Conservation (phyloP, 2,888 invertebrate genomes). For the Pheosia tremula region DNA sequence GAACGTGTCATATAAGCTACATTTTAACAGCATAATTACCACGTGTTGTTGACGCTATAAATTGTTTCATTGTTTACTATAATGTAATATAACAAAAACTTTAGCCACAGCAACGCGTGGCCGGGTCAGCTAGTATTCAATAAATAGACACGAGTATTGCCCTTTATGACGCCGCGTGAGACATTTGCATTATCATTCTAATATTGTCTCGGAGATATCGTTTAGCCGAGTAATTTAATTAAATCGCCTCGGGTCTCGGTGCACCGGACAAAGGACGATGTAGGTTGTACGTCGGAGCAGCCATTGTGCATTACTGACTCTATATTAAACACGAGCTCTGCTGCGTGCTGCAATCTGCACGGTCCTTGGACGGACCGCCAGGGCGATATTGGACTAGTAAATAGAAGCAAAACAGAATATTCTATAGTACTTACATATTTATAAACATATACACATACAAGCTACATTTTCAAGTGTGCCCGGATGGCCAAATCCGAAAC, state of each 20-base stretch:
- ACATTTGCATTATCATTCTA: neutral
- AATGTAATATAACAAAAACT: too few species aligned
- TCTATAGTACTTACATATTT: too few species aligned
- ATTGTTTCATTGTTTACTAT: too few species aligned
- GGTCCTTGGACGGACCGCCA: neutral
- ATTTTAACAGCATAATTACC: too few species aligned
- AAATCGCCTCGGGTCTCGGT: neutral
- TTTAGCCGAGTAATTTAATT: slow-evolving; percentile 2
- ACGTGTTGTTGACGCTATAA: too few species aligned
- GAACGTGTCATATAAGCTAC: too few species aligned
- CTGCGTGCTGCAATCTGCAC: slow-evolving; percentile 4
- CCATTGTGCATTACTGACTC: neutral
- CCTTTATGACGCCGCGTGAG: neutral
- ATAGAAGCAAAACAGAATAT: neutral
- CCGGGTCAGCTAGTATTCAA: too few species aligned
- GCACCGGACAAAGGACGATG: neutral
- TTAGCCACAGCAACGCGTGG: too few species aligned
- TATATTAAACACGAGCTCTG: slow-evolving; percentile 2
- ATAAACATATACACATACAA: too few species aligned
- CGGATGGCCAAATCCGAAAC: too few species aligned
- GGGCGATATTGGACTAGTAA: neutral
- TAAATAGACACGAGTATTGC: too few species aligned
- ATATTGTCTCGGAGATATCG: neutral
- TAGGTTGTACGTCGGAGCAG: neutral
- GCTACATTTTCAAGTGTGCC: too few species aligned